Evolutionary conservation across 2,797 vertebrate genomes (phyloP), one percentile per base, ranked within the genome.

Genomic region (Brotula barbata): DNA sequence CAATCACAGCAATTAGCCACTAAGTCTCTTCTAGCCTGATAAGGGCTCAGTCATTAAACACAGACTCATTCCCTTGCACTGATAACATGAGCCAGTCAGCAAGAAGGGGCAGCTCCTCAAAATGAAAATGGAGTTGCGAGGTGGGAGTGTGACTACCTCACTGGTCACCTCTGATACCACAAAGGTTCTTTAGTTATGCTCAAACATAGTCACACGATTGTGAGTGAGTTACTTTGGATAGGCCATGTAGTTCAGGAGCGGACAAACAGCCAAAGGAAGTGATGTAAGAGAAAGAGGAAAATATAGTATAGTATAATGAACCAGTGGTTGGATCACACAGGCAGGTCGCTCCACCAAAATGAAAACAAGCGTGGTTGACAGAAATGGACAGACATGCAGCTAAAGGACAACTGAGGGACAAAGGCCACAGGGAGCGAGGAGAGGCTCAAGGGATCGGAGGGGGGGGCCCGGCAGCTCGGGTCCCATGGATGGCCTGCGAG

Each of bases 1-100:
- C 90, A 89, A 92, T 92, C 88, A 82, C 86, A 89, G 91, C 90
- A 93, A 92, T 93, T 93, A 93, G 91, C 87, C 72, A 68, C 84
- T 90, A 90, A 92, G 91, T 92, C 91, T 90, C 86, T 85, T 88
- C 84, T 79, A 87, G 88, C 84, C 89, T 82, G 92, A 93, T 93
- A 93, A 93, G 88, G 82, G 75, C 87, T 84, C 87, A 88, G 90
- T 91, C 90, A 92, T 93, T 92, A 92, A 91, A 89, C 87, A 78
- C 86, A 86, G 86, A 75, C 87, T 90, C 90, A 88, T 89, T 92
- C 85, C 79, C 82, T 71, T 84, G 80, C 76, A 76, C 83, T 87
- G 90, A 93, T 93, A 93, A 89, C 84, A 81, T 20, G 25, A 86
- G 78, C 65, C 76, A 81, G 80, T 66, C 81, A 64, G 78, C 72